Conservation (phyloP, 2,888 invertebrate genomes). For the Dryococelus australis region DNA sequence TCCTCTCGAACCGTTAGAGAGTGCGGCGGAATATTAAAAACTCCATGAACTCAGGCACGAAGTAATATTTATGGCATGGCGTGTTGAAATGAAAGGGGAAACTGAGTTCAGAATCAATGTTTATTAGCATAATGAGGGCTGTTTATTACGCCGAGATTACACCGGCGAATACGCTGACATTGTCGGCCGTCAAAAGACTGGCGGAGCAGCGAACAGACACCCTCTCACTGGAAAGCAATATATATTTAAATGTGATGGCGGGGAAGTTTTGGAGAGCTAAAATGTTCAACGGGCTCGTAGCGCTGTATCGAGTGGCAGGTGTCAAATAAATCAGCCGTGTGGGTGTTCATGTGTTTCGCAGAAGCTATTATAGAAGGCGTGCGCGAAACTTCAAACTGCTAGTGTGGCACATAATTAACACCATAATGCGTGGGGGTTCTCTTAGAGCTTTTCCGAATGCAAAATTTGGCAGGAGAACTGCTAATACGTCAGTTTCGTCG, state of each 20-base stretch:
- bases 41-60: not conserved
- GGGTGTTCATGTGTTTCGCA: too few species aligned
- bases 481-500: too few species aligned
- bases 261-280: not conserved
- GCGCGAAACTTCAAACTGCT: too few species aligned
- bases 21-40: not conserved
- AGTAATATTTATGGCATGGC: not conserved
- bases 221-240: not conserved
- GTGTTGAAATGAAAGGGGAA: not conserved
- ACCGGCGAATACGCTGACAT: not conserved
- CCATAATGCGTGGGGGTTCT: too few species aligned
- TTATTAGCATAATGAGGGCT: conserved; percentile 5
- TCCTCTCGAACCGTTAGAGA: not conserved
- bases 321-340: too few species aligned
- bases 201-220: not conserved
- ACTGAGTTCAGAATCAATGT: not conserved
- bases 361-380: too few species aligned
- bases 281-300: not conserved
- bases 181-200: not conserved
- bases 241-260: not conserved
- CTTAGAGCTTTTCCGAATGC: too few species aligned
- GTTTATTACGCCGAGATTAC: not conserved
- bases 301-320: too few species aligned
- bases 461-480: too few species aligned
- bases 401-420: too few species aligned